Base-by-base conservation (phyloP, 2,113 vertebrate genomes). In the Tamias sibiricus region DNA sequence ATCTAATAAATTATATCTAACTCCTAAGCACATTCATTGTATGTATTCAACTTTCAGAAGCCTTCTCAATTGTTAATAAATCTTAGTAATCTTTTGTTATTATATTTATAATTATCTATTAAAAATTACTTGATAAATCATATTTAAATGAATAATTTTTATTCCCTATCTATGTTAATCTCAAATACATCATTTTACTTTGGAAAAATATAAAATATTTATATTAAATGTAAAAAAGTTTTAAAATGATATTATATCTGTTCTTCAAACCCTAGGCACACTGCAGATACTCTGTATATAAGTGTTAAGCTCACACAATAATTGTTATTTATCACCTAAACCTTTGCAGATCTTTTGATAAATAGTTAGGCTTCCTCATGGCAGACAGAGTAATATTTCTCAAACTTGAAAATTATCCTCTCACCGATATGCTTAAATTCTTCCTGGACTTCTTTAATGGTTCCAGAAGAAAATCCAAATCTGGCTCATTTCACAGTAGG, bases 1-100 rank as follows among this genome's bases (percentile, higher is more conserved):
- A 66, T 85, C 13, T 87, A 75, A 92, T 83, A 93, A 89, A 91
- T 93, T 17, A 74, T 76, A 74, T 54, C 20, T 66, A n/a, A 87
- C 10, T 85, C 14, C 64, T 59, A 71, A 81, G 44, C 47, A 76
- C 71, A 79, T 87, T 76, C 10, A 75, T 75, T 74, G 2, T 24
- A 52, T 42, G 8, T 87, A 8, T 83, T 71, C 24, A 75, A 52
- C 83, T 75, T 62, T 90, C 20, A 90, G 16, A 93, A 62, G 24
- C 0, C 6, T 66, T 90, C 30, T 87, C 22, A 62, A 80, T 76
- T 66, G 35, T 72, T 47, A 32, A 22, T 37, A 81, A 72, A 17
- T 81, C 1, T 84, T 49, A 54, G 85, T 69, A 75, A 37, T 79
- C 42, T 24, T 42, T 35, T 79, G n/a, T 24, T n/a, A 24, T 30